A percentile compares a stretch with the other conserved stretches of the same genome.
Conservation (phyloP, 1,140 invertebrate species). For the Drosophila willistoni region DNA sequence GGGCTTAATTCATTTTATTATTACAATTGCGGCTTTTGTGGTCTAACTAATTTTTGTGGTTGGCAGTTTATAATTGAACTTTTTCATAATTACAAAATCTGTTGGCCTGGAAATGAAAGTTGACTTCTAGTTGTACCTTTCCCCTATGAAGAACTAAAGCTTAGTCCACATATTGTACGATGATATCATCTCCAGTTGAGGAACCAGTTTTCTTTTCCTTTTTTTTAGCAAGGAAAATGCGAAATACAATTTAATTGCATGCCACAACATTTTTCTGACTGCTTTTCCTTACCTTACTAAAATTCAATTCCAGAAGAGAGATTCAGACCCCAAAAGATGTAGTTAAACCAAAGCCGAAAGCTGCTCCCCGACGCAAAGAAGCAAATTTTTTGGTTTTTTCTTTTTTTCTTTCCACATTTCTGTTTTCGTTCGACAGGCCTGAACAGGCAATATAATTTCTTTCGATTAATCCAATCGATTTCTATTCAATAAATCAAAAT, state of each 20-base stretch:
- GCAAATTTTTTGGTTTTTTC: slow-evolving; percentile 44
- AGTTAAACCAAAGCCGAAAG: not conserved
- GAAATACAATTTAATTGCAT: slow-evolving; percentile 62
- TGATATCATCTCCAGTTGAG: not conserved
- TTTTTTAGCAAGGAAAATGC: slow-evolving; percentile 2
- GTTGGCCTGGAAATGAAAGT: slow-evolving; percentile 12
- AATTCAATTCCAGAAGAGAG: slow-evolving; percentile 60
- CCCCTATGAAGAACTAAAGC: not conserved
- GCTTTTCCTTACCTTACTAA: slow-evolving; percentile 65
- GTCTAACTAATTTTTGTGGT: slow-evolving; percentile 62
- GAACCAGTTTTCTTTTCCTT: slow-evolving; percentile 39
- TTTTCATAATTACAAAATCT: slow-evolving; percentile 25
- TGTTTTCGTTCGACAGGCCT: slow-evolving; percentile 47
- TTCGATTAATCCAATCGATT: slow-evolving; percentile 82
- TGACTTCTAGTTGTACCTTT: not conserved
- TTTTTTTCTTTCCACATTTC: slow-evolving; percentile 16
- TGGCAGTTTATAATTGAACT: slow-evolving; percentile 63
- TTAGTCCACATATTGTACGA: not conserved
- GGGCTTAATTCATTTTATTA: slow-evolving; percentile 30
- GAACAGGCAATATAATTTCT: slow-evolving; percentile 75
- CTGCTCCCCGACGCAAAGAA: slow-evolving; percentile 31
- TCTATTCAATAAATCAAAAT: slow-evolving; percentile 83
- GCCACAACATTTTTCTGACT: slow-evolving; percentile 64
- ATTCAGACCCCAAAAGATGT: slow-evolving; percentile 19
- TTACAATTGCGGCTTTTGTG: slow-evolving; percentile 49